Percentiles rank a stretch among this genome's conserved stretches.
phyloP scores from a whole-genome alignment of 1,140 invertebrate species.

The Bradynema listronoti region DNA sequence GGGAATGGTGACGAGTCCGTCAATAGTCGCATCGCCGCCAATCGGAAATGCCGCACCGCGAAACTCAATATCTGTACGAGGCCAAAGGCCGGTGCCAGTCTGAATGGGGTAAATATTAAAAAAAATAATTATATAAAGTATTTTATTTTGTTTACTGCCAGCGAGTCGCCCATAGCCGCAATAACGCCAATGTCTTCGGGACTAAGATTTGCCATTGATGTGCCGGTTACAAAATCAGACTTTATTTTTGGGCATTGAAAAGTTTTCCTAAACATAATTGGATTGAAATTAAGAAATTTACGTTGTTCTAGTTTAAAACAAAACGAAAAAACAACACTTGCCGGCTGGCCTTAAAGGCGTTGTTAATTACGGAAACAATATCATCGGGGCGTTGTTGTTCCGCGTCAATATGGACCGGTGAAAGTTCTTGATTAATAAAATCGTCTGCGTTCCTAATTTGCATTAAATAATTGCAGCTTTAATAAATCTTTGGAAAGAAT shows the following conservation, averaged over 20 bases:
- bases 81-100: slow-evolving; percentile 53
- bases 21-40: slow-evolving; percentile 54
- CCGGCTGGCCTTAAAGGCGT: slow-evolving; percentile 40
- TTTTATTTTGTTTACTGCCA: slow-evolving; percentile 18
- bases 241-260: slow-evolving; percentile 36
- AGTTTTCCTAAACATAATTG: slow-evolving; percentile 12
- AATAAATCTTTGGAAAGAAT: background rate
- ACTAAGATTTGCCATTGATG: slow-evolving; percentile 32
- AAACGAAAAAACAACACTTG: too few relatives aligned
- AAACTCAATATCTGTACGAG: slow-evolving; percentile 46
- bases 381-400: slow-evolving; percentile 37
- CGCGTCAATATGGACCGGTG: slow-evolving; percentile 36
- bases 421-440: slow-evolving; percentile 35
- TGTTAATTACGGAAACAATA: slow-evolving; percentile 35
- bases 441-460: slow-evolving; percentile 32
- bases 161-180: slow-evolving; percentile 43
- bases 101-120: slow-evolving; percentile 5
- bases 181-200: slow-evolving; percentile 47
- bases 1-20: slow-evolving; percentile 53
- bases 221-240: slow-evolving; percentile 36
- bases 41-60: slow-evolving; percentile 55
- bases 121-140: background rate
- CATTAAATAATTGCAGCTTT: background rate
- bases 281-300: background rate
- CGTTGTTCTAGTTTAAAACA: slow-evolving; percentile 9